Base-by-base conservation (phyloP, 2,888 invertebrate species). In the Chaitophorus viminalis region DNA sequence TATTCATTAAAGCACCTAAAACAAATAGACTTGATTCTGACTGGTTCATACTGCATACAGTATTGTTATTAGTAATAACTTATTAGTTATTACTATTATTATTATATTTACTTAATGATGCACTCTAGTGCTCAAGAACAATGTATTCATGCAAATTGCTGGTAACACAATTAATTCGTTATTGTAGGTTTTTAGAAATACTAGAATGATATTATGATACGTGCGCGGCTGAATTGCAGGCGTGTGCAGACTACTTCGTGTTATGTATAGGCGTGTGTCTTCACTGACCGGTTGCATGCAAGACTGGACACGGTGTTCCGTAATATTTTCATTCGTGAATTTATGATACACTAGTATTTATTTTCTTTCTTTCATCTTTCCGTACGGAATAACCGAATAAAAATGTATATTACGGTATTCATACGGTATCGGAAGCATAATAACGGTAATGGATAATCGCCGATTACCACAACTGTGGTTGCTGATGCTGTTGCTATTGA, bases 101-200 rank as follows among this genome's bases (percentile, higher is more conserved):
- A 54, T 84, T 39, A 11, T 29, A 84, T 65, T 77, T 68, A 81
- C 81, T 60, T 65, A 87, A 87, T 74, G 87, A 87, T 31, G 72
- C 87, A 87, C 87, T 87, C 11, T 72, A 65, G 31, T 87, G 87
- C 31, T 31, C 46, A 74, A 79, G 87, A 87, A 87, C 87, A 87
- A 87, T 87, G 79, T 54, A 74, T 72, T 21, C 72, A n/a, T 84
- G 87, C 74, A 65, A 87, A 87, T 87, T 29, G 70, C 54, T 33
- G 60, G 76, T 6, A 52, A 31, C 65, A 31, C 87, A 87, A 87
- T 87, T 87, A 87, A 87, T 87, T 87, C 87, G 87, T 87, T 87
- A 60, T 79, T 21, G 81, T 72, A 11, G 72, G 79, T 81, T 81
- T 79, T 79, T 79, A 33, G 31, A 72, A 31, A 52, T 52, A 31